Evolutionary conservation across 2,113 vertebrate genomes (phyloP).

Genomic region (Entomyzon cyanotis): DNA sequence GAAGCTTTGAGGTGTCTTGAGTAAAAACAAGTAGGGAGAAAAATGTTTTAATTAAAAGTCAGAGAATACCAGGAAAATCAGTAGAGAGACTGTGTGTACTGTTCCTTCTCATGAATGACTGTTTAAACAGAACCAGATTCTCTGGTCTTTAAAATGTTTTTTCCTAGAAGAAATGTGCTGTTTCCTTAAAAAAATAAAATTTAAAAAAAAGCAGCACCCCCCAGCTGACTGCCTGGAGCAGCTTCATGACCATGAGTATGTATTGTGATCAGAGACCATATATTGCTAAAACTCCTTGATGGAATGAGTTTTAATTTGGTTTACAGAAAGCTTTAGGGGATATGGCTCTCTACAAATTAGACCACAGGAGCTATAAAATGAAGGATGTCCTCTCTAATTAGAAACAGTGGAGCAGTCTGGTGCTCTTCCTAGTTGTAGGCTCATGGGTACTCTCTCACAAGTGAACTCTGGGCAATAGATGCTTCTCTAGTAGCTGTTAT

Average conservation of each 20-base stretch:
- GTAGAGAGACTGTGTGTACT: neutral
- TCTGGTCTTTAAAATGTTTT: conserved; percentile 6
- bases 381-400: conserved; percentile 69
- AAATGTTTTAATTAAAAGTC: conserved; percentile 16
- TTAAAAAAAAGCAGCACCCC: neutral
- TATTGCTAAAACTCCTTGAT: conserved; percentile 57
- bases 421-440: conserved; percentile 35
- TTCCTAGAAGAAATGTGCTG: conserved; percentile 27
- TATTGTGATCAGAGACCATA: conserved; percentile 28
- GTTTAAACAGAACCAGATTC: conserved; percentile 35
- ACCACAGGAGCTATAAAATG: conserved; percentile 66
- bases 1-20: conserved; percentile 15
- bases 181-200: conserved; percentile 7
- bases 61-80: conserved; percentile 12
- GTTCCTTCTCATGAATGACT: conserved; percentile 3
- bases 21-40: neutral
- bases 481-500: neutral
- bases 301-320: conserved; percentile 69
- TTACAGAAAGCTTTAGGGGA: conserved; percentile 67
- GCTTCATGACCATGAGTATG: neutral
- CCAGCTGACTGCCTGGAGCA: conserved; percentile 18
- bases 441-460: conserved; percentile 6
- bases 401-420: conserved; percentile 56
- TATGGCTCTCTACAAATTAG: conserved; percentile 58
- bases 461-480: conserved; percentile 3